A percentile compares a stretch with the other conserved stretches of the same genome.
phyloP scores from a whole-genome alignment of 2,797 vertebrate species.

The Pangasius larnaudii region DNA sequence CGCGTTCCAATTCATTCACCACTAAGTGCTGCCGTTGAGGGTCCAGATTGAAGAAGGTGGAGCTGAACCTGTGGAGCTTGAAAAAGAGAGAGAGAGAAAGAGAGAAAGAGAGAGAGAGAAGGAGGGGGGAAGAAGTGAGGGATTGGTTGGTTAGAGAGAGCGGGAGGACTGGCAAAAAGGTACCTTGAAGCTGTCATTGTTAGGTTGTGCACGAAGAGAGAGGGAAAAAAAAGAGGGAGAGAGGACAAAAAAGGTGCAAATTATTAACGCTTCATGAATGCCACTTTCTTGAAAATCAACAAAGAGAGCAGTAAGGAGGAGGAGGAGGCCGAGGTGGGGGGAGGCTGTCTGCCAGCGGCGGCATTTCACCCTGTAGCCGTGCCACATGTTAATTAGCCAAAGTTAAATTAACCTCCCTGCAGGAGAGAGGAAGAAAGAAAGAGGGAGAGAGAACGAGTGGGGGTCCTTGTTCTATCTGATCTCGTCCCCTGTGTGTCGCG shows the following conservation, averaged over 20 bases:
- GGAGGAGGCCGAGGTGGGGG: slow-evolving; percentile 50
- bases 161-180: slow-evolving; percentile 42
- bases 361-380: slow-evolving; percentile 77
- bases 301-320: slow-evolving; percentile 51
- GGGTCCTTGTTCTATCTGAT: slow-evolving; percentile 76
- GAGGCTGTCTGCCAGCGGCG: slow-evolving; percentile 61
- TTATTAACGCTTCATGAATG: slow-evolving; percentile 57
- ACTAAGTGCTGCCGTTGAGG: slow-evolving; percentile 77
- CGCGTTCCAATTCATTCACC: slow-evolving; percentile 81
- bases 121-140: slow-evolving; percentile 22
- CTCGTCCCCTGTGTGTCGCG: slow-evolving; percentile 72
- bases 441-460: slow-evolving; percentile 48
- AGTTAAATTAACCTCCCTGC: slow-evolving; percentile 83
- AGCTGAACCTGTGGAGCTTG: slow-evolving; percentile 75
- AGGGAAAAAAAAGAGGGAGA: slow-evolving; percentile 19
- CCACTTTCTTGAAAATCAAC: slow-evolving; percentile 50
- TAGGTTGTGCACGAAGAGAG: slow-evolving; percentile 31
- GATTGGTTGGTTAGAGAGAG: slow-evolving; percentile 9
- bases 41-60: slow-evolving; percentile 79
- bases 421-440: slow-evolving; percentile 51
- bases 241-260: slow-evolving; percentile 53
- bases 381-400: slow-evolving; percentile 84
- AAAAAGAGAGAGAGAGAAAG: slow-evolving; percentile 66
- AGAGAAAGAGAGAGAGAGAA: slow-evolving; percentile 43
- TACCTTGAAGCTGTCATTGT: slow-evolving; percentile 55